A percentile compares a stretch with the other conserved stretches of the same genome.
phyloP scores from a whole-genome alignment of 1,140 invertebrate species.

The Chironomus striatipennis region DNA sequence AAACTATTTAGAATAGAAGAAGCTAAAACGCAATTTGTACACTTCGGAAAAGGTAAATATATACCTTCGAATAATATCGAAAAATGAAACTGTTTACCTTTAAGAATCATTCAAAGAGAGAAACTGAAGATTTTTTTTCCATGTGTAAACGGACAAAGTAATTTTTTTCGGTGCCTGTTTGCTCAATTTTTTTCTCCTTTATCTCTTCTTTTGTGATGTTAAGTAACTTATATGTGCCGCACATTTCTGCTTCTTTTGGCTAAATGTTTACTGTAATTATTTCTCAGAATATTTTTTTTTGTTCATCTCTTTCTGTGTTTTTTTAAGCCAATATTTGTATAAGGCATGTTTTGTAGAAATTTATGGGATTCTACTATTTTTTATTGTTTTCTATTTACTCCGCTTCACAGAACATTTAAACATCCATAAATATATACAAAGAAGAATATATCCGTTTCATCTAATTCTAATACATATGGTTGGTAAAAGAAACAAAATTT shows the following conservation, averaged over 20 bases:
- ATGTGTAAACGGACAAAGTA: not conserved
- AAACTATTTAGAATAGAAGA: not conserved
- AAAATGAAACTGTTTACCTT: slow-evolving; percentile 4
- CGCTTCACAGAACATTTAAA: not conserved
- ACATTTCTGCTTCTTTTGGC: not conserved
- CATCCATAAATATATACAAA: too few species aligned
- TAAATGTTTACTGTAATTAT: slow-evolving; percentile 15
- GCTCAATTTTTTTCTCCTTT: not conserved
- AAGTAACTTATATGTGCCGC: not conserved
- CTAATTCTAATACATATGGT: not conserved
- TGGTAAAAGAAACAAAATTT: not conserved
- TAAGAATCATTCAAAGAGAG: not conserved
- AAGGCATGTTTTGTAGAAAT: not conserved
- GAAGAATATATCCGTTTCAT: too few species aligned
- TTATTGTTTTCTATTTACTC: slow-evolving; percentile 10
- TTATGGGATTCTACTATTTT: slow-evolving; percentile 2
- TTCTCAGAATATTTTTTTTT: not conserved
- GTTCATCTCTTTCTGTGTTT: too few species aligned
- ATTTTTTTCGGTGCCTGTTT: slow-evolving; percentile 2
- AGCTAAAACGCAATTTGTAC: not conserved
- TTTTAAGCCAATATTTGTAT: not conserved
- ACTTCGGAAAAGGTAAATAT: not conserved
- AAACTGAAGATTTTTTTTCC: not conserved
- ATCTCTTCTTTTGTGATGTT: not conserved
- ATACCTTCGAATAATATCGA: slow-evolving; percentile 2